These are phyloP conservation scores for Acrocephalus arundinaceus DNA, from an alignment of 2,113 vertebrate species.

Conservation along the genomic window DNA sequence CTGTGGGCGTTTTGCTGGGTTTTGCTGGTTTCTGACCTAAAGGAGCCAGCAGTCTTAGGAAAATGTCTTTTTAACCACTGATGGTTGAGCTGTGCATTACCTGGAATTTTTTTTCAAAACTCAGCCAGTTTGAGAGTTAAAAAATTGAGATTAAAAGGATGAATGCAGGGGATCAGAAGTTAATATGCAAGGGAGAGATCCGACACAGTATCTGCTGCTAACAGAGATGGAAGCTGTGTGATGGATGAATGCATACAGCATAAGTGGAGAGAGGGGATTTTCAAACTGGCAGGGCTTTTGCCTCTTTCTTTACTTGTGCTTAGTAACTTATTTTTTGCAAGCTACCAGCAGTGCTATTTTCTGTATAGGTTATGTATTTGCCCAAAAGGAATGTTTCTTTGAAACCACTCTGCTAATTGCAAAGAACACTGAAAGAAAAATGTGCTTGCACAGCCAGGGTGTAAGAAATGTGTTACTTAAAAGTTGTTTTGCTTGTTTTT, in stretches of 20 bases:
- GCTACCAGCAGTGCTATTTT: neutral
- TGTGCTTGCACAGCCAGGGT: neutral
- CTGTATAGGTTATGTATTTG: slow-evolving; percentile 4
- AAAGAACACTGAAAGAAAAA: neutral
- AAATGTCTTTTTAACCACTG: neutral
- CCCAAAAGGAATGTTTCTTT: slow-evolving; percentile 27
- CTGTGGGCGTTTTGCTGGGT: accelerated
- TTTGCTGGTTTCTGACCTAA: neutral
- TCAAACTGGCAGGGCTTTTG: neutral
- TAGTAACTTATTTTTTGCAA: neutral
- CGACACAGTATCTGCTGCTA: neutral
- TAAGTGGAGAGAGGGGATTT: neutral
- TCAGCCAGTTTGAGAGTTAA: neutral
- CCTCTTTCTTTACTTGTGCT: neutral
- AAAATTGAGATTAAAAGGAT: neutral
- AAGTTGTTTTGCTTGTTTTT: neutral
- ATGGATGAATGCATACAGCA: neutral
- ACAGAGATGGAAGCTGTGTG: neutral
- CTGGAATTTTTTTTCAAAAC: neutral
- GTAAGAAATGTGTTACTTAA: neutral
- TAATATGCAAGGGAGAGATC: neutral
- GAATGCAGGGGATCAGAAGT: neutral
- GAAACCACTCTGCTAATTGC: neutral
- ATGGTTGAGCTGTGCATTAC: neutral
- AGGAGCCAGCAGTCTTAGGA: neutral